Percentiles rank a stretch among this genome's conserved stretches.
Conservation (phyloP, 2,113 vertebrate species). For the Colaptes auratus region DNA sequence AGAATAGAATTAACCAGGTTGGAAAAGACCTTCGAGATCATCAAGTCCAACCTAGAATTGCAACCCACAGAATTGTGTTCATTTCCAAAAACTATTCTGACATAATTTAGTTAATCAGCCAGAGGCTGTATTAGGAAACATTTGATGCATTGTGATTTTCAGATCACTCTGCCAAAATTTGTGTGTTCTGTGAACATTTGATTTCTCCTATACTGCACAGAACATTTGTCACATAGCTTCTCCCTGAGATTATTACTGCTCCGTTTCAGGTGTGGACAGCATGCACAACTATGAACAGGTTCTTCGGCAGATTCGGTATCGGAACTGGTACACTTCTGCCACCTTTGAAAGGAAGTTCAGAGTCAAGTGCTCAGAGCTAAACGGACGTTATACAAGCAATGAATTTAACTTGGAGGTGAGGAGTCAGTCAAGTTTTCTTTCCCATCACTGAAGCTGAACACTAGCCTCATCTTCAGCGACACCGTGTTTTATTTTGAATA, state of each 20-base stretch:
- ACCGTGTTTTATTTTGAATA: background rate
- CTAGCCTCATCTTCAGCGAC: background rate
- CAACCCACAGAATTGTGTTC: background rate
- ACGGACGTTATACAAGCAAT: constrained; percentile 94
- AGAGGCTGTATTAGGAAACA: background rate
- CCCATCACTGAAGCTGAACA: background rate
- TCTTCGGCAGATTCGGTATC: constrained; percentile 86
- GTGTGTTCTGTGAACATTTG: background rate
- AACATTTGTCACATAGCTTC: background rate
- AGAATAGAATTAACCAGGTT: no score
- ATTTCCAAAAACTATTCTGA: background rate
- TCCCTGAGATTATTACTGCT: background rate
- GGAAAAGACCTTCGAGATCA: no score
- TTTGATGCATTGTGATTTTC: background rate
- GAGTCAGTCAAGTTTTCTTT: background rate
- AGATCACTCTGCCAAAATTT: background rate
- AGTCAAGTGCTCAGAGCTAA: constrained; percentile 94
- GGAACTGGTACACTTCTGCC: constrained; percentile 78
- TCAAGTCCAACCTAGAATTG: no score
- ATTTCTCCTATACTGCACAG: background rate
- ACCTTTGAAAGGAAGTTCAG: constrained; percentile 84
- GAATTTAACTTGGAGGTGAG: constrained; percentile 92
- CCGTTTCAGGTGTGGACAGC: constrained; percentile 88
- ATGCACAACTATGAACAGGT: constrained; percentile 92
- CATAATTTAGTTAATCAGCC: background rate